A percentile compares a stretch with the other conserved stretches of the same genome.
phyloP scores from a whole-genome alignment of 1,140 invertebrate genomes.

The Aphis craccivora region DNA sequence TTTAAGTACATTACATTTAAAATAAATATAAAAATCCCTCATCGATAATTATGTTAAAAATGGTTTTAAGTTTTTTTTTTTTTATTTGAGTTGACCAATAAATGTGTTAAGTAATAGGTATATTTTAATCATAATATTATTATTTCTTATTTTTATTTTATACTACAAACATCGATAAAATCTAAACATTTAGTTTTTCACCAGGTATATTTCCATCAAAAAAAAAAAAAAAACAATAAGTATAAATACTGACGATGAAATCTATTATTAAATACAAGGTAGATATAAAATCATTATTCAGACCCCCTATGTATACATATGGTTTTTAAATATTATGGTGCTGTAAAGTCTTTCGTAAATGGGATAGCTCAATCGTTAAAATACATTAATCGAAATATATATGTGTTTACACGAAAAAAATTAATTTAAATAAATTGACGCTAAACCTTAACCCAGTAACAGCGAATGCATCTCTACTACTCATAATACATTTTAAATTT shows the following conservation, averaged over 20 bases:
- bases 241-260: neutral
- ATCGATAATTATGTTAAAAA: neutral
- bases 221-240: conserved; percentile 16
- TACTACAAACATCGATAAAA: neutral
- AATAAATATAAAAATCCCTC: neutral
- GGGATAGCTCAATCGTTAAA: neutral
- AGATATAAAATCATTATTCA: neutral
- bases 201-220: neutral
- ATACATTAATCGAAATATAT: neutral
- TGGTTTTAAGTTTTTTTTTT: neutral
- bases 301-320: neutral
- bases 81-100: no score
- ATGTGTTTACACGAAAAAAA: neutral
- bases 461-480: neutral
- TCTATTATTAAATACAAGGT: conserved; percentile 38
- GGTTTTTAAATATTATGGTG: neutral
- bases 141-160: neutral
- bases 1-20: neutral
- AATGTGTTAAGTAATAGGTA: neutral
- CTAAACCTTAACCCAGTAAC: conserved; percentile 25
- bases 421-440: neutral
- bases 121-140: neutral
- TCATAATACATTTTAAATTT: neutral
- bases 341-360: neutral
- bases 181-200: neutral